Conservation (phyloP, 92 coral and sea anemone genomes). For the Ricordea florida region DNA sequence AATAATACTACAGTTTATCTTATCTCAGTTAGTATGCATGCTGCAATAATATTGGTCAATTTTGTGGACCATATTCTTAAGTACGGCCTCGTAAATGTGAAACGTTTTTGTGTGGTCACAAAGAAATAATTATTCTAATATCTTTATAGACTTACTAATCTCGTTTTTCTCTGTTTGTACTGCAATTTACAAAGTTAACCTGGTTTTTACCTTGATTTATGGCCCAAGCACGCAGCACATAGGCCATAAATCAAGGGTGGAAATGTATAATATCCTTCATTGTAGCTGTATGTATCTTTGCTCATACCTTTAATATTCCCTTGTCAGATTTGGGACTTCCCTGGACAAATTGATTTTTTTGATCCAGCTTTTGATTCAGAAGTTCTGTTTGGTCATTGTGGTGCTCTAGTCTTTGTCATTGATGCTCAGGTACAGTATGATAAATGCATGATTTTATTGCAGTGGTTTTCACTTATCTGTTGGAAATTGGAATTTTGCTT, state of each 20-base stretch:
- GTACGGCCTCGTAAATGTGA: too few species aligned
- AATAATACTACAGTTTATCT: too few species aligned
- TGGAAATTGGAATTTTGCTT: background rate
- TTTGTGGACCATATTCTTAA: too few species aligned
- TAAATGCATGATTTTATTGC: background rate
- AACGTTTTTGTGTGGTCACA: too few species aligned
- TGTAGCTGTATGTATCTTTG: background rate
- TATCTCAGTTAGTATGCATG: too few species aligned
- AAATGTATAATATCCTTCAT: background rate
- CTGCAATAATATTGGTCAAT: too few species aligned
- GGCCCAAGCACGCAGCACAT: too few species aligned
- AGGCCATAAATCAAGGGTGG: background rate
- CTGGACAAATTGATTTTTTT: constrained; percentile 98
- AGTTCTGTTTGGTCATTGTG: constrained; percentile 93
- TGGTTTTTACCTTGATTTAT: background rate
- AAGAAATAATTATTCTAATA: too few species aligned
- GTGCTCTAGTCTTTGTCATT: constrained; percentile 96
- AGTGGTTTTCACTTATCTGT: background rate
- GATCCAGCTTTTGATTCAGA: constrained; percentile 99
- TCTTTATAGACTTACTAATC: too few species aligned
- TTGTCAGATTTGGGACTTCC: constrained; percentile 96
- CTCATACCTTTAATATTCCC: background rate
- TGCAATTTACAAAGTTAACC: too few species aligned
- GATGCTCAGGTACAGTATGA: constrained; percentile 87
- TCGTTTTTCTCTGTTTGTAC: too few species aligned